phyloP scores from a whole-genome alignment of 2,888 invertebrate species.

The Elysia crispata region DNA sequence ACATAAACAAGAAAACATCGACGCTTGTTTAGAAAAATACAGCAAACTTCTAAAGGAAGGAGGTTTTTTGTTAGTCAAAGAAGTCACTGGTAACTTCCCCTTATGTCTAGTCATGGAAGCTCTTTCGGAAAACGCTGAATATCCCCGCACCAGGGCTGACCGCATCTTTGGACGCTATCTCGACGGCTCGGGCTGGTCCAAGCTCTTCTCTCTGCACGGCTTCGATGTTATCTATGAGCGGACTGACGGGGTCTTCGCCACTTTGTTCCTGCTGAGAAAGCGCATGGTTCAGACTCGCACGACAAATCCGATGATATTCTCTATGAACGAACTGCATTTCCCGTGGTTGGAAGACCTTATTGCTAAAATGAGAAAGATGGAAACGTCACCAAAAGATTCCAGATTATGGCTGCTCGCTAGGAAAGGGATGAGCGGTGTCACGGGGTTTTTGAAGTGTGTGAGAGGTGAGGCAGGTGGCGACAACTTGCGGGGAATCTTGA shows the following conservation, averaged over 20 bases:
- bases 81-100: conserved; percentile 15
- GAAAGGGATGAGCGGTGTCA: neutral
- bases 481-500: neutral
- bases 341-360: conserved; percentile 18
- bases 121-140: neutral
- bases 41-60: neutral
- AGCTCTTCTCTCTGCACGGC: neutral
- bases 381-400: neutral
- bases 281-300: neutral
- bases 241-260: neutral
- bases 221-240: conserved; percentile 20
- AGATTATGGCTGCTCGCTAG: conserved; percentile 12
- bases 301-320: neutral
- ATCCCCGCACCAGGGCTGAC: neutral
- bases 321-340: neutral
- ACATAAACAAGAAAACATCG: conserved; percentile 9
- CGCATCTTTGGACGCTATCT: neutral
- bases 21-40: neutral
- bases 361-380: neutral
- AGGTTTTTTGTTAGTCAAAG: conserved; percentile 24
- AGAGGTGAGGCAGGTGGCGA: neutral
- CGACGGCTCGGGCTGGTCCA: neutral
- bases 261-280: conserved; percentile 21
- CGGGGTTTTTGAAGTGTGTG: conserved; percentile 14
- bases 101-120: neutral